phyloP scores from a whole-genome alignment of 2,113 vertebrate species.

The Guaruba guarouba region DNA sequence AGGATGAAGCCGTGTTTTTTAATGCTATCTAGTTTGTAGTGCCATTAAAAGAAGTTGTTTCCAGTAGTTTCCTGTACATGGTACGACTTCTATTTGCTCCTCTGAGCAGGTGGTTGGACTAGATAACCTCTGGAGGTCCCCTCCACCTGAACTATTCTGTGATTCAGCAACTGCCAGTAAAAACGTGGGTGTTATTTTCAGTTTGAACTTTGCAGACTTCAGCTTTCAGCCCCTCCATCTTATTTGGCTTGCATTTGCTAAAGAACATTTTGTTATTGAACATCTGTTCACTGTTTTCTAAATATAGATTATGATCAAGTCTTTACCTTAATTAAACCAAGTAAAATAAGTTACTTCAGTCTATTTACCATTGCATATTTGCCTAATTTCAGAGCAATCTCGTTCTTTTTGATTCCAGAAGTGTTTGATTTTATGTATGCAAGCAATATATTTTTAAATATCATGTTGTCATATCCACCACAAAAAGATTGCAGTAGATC shows the following conservation, averaged over 20 bases:
- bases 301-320: background rate
- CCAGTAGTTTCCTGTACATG: background rate
- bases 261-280: background rate
- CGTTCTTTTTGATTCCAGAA: background rate
- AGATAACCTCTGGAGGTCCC: background rate
- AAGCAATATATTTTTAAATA: background rate
- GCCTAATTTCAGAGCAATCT: background rate
- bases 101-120: background rate
- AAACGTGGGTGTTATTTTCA: background rate
- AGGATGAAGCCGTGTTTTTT: background rate
- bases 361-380: background rate
- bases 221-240: background rate
- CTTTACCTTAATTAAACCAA: background rate
- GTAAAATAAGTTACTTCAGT: background rate
- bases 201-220: conserved; percentile 24
- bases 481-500: background rate
- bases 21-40: background rate
- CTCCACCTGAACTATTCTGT: background rate
- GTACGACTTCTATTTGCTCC: background rate
- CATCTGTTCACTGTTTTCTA: conserved; percentile 31
- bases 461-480: background rate
- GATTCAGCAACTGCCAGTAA: conserved; percentile 1
- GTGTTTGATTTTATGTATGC: background rate
- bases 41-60: background rate
- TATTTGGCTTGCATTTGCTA: background rate